Base-by-base conservation (phyloP, 2,113 vertebrate species). In the Amphiprion percula region DNA sequence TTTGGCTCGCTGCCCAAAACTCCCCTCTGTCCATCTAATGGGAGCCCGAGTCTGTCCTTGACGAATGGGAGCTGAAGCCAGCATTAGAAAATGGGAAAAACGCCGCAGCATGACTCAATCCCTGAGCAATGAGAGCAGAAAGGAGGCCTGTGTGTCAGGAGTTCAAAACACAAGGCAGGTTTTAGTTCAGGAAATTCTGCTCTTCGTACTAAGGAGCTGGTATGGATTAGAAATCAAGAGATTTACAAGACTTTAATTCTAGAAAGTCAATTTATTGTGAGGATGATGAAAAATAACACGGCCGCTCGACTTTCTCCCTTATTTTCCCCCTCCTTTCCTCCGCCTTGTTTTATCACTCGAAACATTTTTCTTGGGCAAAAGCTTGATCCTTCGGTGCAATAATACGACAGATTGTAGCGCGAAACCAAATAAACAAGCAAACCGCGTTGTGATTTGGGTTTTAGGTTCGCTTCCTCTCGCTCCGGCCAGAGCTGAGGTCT, bases 341-440 rank as follows among this genome's bases (percentile, higher is more conserved):
- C 30, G 3, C 19, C 33, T 37, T 0, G 5, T 41, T 87, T 73
- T 81, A 71, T 24, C 77, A 54, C 63, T 62, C 15, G 2, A 21
- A 63, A 60, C n/a, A 50, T 50, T 28, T 41, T 37, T 19, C 15
- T 53, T 37, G n/a, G 28, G 73, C 70, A 56, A 84, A 83, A 75
- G 61, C 87, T 78, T 80, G 79, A 89, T 87, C 69, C 53, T 68
- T 50, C 52, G 44, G 50, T 56, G 73, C 44, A 69, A 72, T 69
- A 77, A 82, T 74, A 79, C 75, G 41, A 69, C 79, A 70, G 76
- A 86, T 88, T 69, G 64, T 41, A 62, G 82, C 39, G 58, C 56
- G 14, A 92, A 92, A 74, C 68, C 87, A 92, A 89, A 93, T 82
- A 91, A 89, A 92, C 86, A 91, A 77, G 33, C 30, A 24, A 65